phyloP scores from a whole-genome alignment of 2,113 vertebrate genomes.

The Stigmatopora nigra region DNA sequence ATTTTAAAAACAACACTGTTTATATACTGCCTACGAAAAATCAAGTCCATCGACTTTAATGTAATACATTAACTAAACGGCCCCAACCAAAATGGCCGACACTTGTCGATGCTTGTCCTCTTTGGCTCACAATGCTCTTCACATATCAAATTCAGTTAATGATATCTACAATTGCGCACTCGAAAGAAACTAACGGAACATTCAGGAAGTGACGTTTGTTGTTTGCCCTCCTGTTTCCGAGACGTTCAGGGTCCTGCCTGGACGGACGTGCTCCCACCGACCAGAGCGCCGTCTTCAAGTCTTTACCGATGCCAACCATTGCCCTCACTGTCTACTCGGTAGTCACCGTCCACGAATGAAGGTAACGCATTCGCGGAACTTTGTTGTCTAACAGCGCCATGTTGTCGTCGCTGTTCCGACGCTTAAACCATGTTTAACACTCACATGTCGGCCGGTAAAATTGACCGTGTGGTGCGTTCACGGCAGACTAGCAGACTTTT shows the following conservation, averaged over 20 bases:
- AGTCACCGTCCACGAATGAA: constrained; percentile 65
- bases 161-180: not conserved
- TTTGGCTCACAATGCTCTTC: too few relatives aligned
- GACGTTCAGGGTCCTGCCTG: constrained; percentile 48
- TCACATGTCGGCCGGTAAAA: not conserved
- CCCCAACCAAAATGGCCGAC: too few relatives aligned
- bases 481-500: constrained; percentile 5
- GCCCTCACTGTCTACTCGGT: constrained; percentile 24
- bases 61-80: too few relatives aligned
- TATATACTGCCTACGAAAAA: too few relatives aligned
- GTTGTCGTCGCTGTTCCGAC: not conserved
- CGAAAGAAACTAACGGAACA: not conserved
- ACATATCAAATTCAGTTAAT: too few relatives aligned
- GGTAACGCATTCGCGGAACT: constrained; percentile 45
- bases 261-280: constrained; percentile 24
- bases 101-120: too few relatives aligned
- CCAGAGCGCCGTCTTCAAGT: constrained; percentile 59
- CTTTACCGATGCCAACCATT: constrained; percentile 29
- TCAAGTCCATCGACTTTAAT: too few relatives aligned
- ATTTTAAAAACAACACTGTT: too few relatives aligned
- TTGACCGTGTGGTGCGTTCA: not conserved
- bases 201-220: constrained; percentile 69
- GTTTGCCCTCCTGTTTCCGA: constrained; percentile 65
- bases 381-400: not conserved
- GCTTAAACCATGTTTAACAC: not conserved